phyloP scores from a whole-genome alignment of 2,888 invertebrate species.

The Polietes domitor region DNA sequence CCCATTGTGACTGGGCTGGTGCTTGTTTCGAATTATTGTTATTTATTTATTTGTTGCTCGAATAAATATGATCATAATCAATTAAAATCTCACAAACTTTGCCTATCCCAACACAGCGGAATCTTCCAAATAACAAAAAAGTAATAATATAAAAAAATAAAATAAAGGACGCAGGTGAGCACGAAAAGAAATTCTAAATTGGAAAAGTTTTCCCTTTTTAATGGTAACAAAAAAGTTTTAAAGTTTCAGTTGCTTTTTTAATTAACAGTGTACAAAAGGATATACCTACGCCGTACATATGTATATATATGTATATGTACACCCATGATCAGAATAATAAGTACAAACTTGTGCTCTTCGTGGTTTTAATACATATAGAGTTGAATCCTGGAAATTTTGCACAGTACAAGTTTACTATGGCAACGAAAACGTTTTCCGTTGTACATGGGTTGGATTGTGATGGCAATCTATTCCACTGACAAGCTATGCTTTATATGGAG shows the following conservation, averaged over 20 bases:
- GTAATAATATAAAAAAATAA: background rate
- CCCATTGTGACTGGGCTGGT: background rate
- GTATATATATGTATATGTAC: background rate
- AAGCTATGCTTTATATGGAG: too few species aligned
- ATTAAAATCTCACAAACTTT: conserved; percentile 19
- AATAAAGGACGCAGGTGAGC: conserved; percentile 35
- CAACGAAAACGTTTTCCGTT: too few species aligned
- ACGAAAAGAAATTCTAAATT: conserved; percentile 15
- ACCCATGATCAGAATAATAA: too few species aligned
- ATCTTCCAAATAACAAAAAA: background rate
- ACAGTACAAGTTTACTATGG: too few species aligned
- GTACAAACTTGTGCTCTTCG: too few species aligned
- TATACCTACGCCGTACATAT: background rate
- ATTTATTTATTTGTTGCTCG: background rate
- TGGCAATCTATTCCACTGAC: too few species aligned
- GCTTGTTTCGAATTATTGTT: background rate
- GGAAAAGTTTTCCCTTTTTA: conserved; percentile 15
- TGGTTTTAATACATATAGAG: too few species aligned
- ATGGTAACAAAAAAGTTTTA: conserved; percentile 20
- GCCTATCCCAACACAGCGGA: background rate
- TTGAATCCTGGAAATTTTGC: too few species aligned
- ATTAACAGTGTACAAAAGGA: conserved; percentile 1
- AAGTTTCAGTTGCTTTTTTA: conserved; percentile 25
- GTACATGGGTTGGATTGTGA: too few species aligned
- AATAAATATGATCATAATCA: background rate